Percentiles rank a stretch among this genome's conserved stretches.
Conservation (phyloP, 1,140 invertebrate genomes). For the Dinoponera quadriceps region DNA sequence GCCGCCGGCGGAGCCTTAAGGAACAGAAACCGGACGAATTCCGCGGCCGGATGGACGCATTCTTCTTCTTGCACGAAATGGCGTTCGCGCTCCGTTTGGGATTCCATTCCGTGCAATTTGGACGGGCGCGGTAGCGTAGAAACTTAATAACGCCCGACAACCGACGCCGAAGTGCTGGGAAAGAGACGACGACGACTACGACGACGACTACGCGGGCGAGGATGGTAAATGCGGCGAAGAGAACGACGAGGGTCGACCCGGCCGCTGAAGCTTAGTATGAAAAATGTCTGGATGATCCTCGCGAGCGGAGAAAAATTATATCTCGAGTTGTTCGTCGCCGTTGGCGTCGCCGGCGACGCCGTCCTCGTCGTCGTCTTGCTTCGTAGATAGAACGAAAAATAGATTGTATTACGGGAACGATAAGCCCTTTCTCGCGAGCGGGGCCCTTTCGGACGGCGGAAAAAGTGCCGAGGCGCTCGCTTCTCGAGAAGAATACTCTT, state of each 20-base stretch:
- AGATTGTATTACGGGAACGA: slow-evolving; percentile 48
- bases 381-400: slow-evolving; percentile 59
- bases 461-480: slow-evolving; percentile 31
- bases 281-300: slow-evolving; percentile 79
- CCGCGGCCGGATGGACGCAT: slow-evolving; percentile 60
- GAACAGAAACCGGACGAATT: slow-evolving; percentile 48
- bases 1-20: neutral
- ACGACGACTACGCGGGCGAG: slow-evolving; percentile 35
- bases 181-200: slow-evolving; percentile 54
- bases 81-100: slow-evolving; percentile 67
- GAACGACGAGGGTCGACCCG: slow-evolving; percentile 58
- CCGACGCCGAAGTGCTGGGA: slow-evolving; percentile 58
- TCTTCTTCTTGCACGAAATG: slow-evolving; percentile 63
- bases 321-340: slow-evolving; percentile 63
- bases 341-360: slow-evolving; percentile 36
- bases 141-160: slow-evolving; percentile 72
- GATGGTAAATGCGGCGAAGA: slow-evolving; percentile 57
- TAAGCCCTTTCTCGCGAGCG: slow-evolving; percentile 24
- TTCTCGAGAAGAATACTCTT: slow-evolving; percentile 45
- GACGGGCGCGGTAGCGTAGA: slow-evolving; percentile 59
- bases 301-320: slow-evolving; percentile 77
- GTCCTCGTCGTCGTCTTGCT: slow-evolving; percentile 29
- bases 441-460: slow-evolving; percentile 23
- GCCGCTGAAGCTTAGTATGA: slow-evolving; percentile 78
- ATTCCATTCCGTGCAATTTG: slow-evolving; percentile 75